These are phyloP conservation scores for Mus spicilegus DNA, from an alignment of 2,113 vertebrate genomes.

Conservation along the genomic window DNA sequence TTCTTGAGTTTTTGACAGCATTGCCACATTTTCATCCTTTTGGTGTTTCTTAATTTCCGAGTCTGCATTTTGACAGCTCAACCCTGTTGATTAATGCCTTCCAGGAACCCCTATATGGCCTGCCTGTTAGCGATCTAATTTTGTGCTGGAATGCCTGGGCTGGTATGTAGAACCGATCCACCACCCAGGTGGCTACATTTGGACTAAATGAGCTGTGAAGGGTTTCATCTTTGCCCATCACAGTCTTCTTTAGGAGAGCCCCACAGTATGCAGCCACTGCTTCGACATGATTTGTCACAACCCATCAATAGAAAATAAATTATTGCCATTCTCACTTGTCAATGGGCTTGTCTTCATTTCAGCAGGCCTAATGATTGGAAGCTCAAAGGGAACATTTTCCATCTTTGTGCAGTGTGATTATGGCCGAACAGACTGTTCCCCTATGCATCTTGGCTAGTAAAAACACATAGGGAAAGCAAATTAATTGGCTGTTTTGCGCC, in stretches of 20 bases:
- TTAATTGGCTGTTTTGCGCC: constrained; percentile 87
- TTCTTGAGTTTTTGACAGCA: constrained; percentile 76
- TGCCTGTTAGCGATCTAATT: constrained; percentile 92
- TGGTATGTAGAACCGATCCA: constrained; percentile 92
- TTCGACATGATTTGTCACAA: constrained; percentile 95
- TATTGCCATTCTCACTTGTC: constrained; percentile 95
- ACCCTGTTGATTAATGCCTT: constrained; percentile 93
- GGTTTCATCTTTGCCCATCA: constrained; percentile 92
- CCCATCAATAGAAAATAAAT: constrained; percentile 98
- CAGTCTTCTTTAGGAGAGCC: constrained; percentile 86
- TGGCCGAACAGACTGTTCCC: constrained; percentile 82
- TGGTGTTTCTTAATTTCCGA: constrained; percentile 84
- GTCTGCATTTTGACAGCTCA: constrained; percentile 90
- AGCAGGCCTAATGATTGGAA: constrained; percentile 87
- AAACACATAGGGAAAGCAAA: constrained; percentile 87
- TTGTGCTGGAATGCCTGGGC: constrained; percentile 91
- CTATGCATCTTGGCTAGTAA: constrained; percentile 84
- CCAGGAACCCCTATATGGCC: constrained; percentile 91
- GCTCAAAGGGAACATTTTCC: constrained; percentile 89
- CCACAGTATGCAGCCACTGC: constrained; percentile 87
- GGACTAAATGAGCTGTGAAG: constrained; percentile 99
- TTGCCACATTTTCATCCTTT: constrained; percentile 82
- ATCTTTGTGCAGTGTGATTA: constrained; percentile 86
- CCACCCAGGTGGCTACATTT: constrained; percentile 97
- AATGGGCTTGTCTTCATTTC: constrained; percentile 92